These are phyloP conservation scores for Anableps anableps DNA, from an alignment of 2,797 vertebrate genomes.

Conservation along the genomic window DNA sequence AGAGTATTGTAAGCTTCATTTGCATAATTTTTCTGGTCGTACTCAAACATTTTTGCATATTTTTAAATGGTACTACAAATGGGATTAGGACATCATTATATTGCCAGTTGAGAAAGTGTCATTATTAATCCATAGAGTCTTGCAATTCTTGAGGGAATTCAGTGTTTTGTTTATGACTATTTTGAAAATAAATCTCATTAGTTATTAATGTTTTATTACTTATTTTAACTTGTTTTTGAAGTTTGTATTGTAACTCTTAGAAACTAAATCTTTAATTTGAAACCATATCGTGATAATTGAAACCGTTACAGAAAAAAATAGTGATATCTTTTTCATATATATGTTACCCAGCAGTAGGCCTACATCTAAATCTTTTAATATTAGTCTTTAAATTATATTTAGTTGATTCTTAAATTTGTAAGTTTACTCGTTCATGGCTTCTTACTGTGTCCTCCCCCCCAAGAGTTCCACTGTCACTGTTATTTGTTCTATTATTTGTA, in stretches of 20 bases:
- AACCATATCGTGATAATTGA: too few relatives aligned
- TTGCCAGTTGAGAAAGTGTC: neutral
- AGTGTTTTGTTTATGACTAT: too few relatives aligned
- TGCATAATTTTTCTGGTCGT: neutral
- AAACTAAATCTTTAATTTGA: neutral
- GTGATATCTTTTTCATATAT: too few relatives aligned
- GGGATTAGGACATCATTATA: neutral
- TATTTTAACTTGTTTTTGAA: neutral
- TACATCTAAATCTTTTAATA: too few relatives aligned
- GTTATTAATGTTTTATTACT: neutral
- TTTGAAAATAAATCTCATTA: neutral
- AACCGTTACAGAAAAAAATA: too few relatives aligned
- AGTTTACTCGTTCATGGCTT: neutral
- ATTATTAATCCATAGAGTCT: neutral
- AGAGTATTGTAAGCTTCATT: neutral
- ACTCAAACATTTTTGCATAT: neutral
- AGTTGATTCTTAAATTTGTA: neutral
- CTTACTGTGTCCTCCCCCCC: too few relatives aligned
- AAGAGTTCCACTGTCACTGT: too few relatives aligned
- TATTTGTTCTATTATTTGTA: too few relatives aligned
- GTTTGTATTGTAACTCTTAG: neutral
- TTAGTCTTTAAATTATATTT: neutral
- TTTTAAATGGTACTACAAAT: neutral
- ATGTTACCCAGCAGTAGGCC: too few relatives aligned
- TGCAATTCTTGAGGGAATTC: neutral